Evolutionary conservation across 2,113 vertebrate species (phyloP).

Genomic region (Ctenodactylus gundi): DNA sequence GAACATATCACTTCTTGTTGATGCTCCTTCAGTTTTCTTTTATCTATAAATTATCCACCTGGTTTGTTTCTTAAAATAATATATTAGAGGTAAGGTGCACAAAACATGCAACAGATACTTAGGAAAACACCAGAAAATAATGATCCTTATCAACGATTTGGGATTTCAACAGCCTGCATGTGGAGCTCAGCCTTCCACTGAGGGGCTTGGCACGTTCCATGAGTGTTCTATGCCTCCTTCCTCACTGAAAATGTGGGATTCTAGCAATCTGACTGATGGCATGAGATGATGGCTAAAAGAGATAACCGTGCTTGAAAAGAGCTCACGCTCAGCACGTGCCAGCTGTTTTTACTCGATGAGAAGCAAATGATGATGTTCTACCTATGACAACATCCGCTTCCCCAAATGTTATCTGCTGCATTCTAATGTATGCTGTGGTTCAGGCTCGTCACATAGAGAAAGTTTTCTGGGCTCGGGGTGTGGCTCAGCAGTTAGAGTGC

Average conservation of each 20-base stretch:
- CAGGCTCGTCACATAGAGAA: not conserved
- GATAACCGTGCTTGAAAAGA: not conserved
- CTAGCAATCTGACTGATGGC: not conserved
- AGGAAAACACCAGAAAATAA: not conserved
- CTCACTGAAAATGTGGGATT: not conserved
- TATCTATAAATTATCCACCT: not conserved
- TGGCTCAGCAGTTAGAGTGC: too few species aligned
- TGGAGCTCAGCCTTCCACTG: not conserved
- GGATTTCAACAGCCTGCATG: not conserved
- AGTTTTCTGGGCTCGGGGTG: too few species aligned
- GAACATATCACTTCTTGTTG: not conserved
- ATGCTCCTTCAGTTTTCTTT: not conserved
- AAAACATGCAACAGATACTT: not conserved
- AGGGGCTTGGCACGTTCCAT: not conserved
- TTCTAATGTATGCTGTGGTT: accelerated
- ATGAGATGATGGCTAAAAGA: not conserved
- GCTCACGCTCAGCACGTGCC: not conserved
- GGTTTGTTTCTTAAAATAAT: not conserved
- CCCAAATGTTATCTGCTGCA: not conserved
- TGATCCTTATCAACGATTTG: not conserved
- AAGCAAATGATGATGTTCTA: not conserved
- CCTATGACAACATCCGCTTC: not conserved
- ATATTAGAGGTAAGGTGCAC: not conserved
- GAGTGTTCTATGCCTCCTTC: not conserved
- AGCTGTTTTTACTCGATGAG: not conserved